These are phyloP conservation scores for Pseudococcus jackbeardsleyi DNA, from an alignment of 2,888 invertebrate species.

Conservation along the genomic window DNA sequence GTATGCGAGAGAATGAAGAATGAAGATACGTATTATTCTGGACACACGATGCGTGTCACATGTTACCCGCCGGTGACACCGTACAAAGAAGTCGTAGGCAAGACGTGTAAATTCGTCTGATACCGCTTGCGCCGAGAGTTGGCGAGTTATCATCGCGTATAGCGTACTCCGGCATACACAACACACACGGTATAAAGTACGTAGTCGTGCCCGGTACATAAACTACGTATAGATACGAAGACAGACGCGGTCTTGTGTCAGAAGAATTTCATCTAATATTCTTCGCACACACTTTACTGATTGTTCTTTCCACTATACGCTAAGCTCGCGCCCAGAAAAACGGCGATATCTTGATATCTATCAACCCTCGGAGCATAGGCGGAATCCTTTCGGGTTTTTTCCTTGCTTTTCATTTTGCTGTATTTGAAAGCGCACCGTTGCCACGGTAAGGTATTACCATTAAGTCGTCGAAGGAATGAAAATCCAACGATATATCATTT, in stretches of 20 bases:
- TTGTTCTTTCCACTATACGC: conserved; percentile 35
- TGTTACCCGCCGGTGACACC: conserved; percentile 45
- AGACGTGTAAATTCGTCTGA: conserved; percentile 27
- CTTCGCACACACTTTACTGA: conserved; percentile 50
- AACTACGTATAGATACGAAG: neutral
- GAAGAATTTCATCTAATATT: conserved; percentile 53
- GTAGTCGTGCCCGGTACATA: neutral
- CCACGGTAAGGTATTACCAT: conserved; percentile 17
- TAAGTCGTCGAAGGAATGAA: conserved; percentile 39
- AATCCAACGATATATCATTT: conserved; percentile 39
- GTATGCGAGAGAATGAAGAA: neutral
- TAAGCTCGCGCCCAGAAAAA: neutral
- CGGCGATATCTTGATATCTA: neutral
- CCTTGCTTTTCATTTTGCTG: neutral
- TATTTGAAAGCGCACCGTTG: neutral
- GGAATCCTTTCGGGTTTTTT: conserved; percentile 8
- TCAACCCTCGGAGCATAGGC: conserved; percentile 1
- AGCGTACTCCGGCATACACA: neutral
- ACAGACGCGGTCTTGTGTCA: neutral
- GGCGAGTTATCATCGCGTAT: conserved; percentile 6
- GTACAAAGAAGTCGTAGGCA: conserved; percentile 38
- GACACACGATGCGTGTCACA: conserved; percentile 58
- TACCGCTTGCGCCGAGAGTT: neutral
- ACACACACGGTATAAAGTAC: neutral
- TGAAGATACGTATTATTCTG: conserved; percentile 55